Percentiles rank a stretch among this genome's conserved stretches.
Evolutionary conservation across 2,797 vertebrate species (phyloP).

Genomic region (Urophycis tenuis): DNA sequence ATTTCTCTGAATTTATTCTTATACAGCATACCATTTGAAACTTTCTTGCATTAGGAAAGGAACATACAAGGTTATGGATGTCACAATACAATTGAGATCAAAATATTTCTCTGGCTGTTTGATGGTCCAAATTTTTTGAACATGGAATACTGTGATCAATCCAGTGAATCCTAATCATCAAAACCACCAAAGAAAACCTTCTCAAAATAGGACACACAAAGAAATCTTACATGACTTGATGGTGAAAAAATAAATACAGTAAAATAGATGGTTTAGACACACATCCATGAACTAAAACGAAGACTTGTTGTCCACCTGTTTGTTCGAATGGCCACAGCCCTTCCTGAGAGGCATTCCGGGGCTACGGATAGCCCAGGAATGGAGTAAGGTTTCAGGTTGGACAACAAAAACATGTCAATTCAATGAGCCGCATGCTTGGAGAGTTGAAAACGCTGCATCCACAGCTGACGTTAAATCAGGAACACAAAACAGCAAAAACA

Average conservation of each 20-base stretch:
- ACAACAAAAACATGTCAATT: not conserved
- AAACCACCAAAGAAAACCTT: slow-evolving; percentile 17
- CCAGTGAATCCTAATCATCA: slow-evolving; percentile 28
- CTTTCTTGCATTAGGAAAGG: slow-evolving; percentile 55
- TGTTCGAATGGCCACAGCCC: slow-evolving; percentile 9
- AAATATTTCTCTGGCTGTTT: slow-evolving; percentile 30
- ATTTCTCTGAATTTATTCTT: slow-evolving; percentile 61
- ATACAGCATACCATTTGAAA: slow-evolving; percentile 54
- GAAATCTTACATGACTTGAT: slow-evolving; percentile 34
- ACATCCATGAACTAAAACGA: slow-evolving; percentile 32
- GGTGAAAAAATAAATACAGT: slow-evolving; percentile 32
- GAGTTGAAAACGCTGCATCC: not conserved
- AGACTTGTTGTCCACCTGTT: slow-evolving; percentile 31
- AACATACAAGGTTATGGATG: slow-evolving; percentile 56
- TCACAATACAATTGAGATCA: slow-evolving; percentile 56
- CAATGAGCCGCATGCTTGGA: not conserved
- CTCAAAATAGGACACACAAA: slow-evolving; percentile 40
- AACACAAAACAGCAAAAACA: not conserved
- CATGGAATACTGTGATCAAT: slow-evolving; percentile 42
- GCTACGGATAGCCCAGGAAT: not conserved
- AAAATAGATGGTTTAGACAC: slow-evolving; percentile 46
- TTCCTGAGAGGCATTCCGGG: not conserved
- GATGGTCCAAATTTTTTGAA: slow-evolving; percentile 38
- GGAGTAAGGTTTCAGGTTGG: not conserved
- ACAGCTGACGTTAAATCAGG: not conserved